A percentile compares a stretch with the other conserved stretches of the same genome.
Conservation (phyloP, 2,113 vertebrate species). For the Sinocyclocheilus anophthalmus region DNA sequence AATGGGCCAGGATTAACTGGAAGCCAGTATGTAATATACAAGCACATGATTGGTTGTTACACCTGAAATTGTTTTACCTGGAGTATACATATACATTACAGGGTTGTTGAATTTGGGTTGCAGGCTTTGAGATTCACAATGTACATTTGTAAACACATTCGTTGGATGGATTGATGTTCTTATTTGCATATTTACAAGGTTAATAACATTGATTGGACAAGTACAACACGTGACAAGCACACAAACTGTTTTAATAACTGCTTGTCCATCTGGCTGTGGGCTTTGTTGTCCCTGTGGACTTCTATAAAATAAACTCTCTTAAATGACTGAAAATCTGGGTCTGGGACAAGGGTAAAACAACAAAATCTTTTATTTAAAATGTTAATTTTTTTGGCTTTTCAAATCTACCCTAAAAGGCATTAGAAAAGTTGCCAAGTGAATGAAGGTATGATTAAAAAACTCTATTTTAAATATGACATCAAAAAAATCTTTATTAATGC, state of each 20-base stretch:
- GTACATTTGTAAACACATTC: background rate
- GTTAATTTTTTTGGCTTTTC: background rate
- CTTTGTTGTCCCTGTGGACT: background rate
- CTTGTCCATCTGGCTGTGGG: background rate
- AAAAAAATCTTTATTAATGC: background rate
- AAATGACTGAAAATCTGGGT: background rate
- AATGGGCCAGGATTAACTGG: background rate
- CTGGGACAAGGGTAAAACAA: background rate
- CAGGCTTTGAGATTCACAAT: background rate
- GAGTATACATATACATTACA: background rate
- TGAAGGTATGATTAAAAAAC: background rate
- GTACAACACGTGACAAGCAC: conserved; percentile 2
- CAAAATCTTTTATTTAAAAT: background rate
- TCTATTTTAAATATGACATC: background rate
- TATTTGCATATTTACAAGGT: conserved; percentile 3
- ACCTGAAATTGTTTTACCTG: background rate
- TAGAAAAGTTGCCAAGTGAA: background rate
- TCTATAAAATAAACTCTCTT: background rate
- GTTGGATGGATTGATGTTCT: background rate
- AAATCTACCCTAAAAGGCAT: conserved; percentile 1
- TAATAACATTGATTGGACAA: background rate
- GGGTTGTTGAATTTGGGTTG: background rate
- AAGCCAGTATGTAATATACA: background rate
- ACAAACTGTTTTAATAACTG: background rate
- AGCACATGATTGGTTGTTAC: background rate